A percentile compares a stretch with the other conserved stretches of the same genome.
phyloP scores from a whole-genome alignment of 2,113 vertebrate genomes.

The Spilogale gracilis region DNA sequence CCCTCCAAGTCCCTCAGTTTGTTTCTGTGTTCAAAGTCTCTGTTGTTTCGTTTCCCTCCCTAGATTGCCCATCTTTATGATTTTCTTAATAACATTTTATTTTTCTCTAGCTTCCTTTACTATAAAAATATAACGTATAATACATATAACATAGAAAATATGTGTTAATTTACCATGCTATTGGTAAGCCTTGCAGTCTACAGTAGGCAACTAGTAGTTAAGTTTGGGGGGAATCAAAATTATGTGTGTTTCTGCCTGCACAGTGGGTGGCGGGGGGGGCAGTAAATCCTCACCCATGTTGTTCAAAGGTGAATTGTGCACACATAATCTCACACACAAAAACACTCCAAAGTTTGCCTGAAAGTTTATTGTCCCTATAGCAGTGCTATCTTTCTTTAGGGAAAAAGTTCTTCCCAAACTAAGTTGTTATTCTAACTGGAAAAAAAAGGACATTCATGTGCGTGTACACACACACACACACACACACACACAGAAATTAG shows the following conservation, averaged over 20 bases:
- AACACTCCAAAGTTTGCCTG: conserved; percentile 21
- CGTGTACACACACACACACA: background rate
- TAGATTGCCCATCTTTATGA: background rate
- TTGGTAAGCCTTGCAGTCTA: background rate
- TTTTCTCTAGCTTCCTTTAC: background rate
- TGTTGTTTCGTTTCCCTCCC: too few relatives aligned
- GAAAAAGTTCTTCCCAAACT: background rate
- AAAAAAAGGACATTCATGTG: background rate
- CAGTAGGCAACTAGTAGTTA: background rate
- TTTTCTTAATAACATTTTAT: background rate
- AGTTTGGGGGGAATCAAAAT: background rate
- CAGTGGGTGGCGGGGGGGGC: background rate
- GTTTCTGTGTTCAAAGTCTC: too few relatives aligned
- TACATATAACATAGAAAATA: background rate
- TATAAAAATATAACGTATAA: background rate
- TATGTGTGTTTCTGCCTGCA: background rate
- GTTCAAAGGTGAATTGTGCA: background rate
- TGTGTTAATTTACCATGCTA: background rate
- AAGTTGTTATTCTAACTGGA: background rate
- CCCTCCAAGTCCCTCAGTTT: too few relatives aligned
- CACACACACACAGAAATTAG: background rate
- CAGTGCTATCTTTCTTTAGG: conserved; percentile 12
- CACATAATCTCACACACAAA: background rate
- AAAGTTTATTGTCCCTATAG: conserved; percentile 13
- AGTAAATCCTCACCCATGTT: background rate